These are phyloP conservation scores for Pandion haliaetus DNA, from an alignment of 2,113 vertebrate species.

Conservation along the genomic window DNA sequence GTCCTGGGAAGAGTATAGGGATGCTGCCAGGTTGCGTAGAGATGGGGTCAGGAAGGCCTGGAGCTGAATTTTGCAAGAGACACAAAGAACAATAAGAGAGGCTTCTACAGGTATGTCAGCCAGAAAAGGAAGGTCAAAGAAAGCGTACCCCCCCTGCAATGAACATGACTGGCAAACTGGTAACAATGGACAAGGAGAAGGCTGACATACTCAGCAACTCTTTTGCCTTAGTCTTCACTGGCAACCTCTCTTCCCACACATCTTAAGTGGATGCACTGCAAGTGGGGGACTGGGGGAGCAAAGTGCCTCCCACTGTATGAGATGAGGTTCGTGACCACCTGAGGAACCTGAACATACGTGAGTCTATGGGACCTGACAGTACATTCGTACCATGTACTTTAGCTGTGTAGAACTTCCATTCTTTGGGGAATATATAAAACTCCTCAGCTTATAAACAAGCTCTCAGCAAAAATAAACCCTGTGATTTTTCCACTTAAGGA, in stretches of 20 bases:
- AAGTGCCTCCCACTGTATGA: background rate
- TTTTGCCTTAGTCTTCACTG: background rate
- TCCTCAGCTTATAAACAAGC: background rate
- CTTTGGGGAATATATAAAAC: background rate
- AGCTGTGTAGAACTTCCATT: background rate
- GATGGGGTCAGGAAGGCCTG: background rate
- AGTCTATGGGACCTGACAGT: too few relatives aligned
- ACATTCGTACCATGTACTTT: fast-evolving
- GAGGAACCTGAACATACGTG: background rate
- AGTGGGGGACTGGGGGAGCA: background rate
- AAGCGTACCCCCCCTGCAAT: background rate
- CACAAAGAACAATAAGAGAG: background rate
- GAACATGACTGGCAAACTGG: background rate
- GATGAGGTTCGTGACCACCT: fast-evolving
- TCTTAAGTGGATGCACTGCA: background rate
- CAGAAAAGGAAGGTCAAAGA: background rate
- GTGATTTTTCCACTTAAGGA: background rate
- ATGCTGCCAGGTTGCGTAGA: background rate
- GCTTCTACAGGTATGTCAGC: background rate
- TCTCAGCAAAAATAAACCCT: background rate
- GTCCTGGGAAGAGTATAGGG: background rate
- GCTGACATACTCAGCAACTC: background rate
- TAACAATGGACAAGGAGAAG: background rate
- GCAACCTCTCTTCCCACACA: background rate
- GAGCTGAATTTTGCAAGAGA: background rate